Evolutionary conservation across 2,797 vertebrate genomes (phyloP).

Genomic region (Rhabdomys pumilio): DNA sequence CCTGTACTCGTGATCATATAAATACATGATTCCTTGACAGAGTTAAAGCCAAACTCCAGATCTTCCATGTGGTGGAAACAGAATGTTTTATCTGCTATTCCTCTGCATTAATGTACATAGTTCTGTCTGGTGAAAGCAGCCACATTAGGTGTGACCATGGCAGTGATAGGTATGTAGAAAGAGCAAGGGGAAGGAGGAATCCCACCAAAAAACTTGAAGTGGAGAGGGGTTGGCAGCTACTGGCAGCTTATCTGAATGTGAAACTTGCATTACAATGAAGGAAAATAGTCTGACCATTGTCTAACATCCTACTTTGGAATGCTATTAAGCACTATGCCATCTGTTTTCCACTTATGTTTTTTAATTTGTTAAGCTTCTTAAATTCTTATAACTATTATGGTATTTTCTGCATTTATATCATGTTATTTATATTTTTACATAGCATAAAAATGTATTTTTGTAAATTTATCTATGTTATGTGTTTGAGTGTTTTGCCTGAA

Average conservation of each 20-base stretch:
- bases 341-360: background rate
- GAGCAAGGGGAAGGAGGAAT: background rate
- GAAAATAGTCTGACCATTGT: background rate
- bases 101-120: background rate
- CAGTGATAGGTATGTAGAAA: background rate
- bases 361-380: conserved; percentile 7
- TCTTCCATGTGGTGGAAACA: conserved; percentile 41
- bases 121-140: conserved; percentile 14
- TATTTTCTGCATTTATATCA: conserved; percentile 25
- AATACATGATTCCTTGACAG: conserved; percentile 40
- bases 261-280: conserved; percentile 19
- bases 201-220: conserved; percentile 34
- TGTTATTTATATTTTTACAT: conserved; percentile 42
- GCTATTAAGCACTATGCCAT: background rate
- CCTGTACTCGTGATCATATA: conserved; percentile 21
- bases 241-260: background rate
- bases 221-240: background rate
- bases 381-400: background rate
- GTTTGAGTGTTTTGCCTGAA: background rate
- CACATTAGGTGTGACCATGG: background rate
- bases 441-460: background rate
- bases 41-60: conserved; percentile 36
- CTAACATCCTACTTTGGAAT: conserved; percentile 35
- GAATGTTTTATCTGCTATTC: background rate
- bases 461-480: background rate